Evolutionary conservation across 2,113 vertebrate genomes (phyloP), one percentile per base, ranked within the genome.

Genomic region (Alouatta palliata): DNA sequence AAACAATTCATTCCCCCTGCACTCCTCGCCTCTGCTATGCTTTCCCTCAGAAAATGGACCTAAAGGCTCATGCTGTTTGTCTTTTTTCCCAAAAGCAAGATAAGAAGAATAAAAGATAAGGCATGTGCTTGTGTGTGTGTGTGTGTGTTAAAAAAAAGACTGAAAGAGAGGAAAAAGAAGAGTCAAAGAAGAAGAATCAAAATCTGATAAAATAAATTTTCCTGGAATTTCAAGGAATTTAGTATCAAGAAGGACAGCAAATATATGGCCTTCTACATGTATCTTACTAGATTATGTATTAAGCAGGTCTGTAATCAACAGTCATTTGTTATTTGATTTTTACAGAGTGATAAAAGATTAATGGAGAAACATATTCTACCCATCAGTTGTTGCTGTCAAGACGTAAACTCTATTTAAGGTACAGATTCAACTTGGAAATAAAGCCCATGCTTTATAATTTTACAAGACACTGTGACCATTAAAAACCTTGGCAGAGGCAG

Each of bases 1-100:
- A 90, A 19, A 35, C 64, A 68, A 3, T 66, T 92, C 30, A 32
- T 11, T 8, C 11, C 37, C 37, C n/a, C 25, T 68, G 40, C 12
- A 35, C 7, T 17, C 3, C 21, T 17, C 0, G 0, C 52, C 27
- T 27, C 40, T 1, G 1, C 3, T 8, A 16, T 43, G 14, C 19
- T 23, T 25, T 23, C 35, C 68, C 27, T 64, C 91, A 68, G 54
- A 58, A 96, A 88, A 88, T 73, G 32, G 70, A 71, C 58, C 43
- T 58, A 43, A 81, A 92, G 73, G n/a, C 25, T 91, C 25, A 3
- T 10, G 8, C 43, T 82, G 80, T 7, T 23, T 45, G 4, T 80
- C 61, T 64, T 64, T 32, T 61, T 52, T 89, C 37, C 14, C 71
- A 54, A n/a, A 81, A 90, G 52, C 61, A 88, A 66, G 16, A 58